A percentile compares a stretch with the other conserved stretches of the same genome.
Conservation (phyloP, 2,113 vertebrate genomes). For the Barbus barbus region DNA sequence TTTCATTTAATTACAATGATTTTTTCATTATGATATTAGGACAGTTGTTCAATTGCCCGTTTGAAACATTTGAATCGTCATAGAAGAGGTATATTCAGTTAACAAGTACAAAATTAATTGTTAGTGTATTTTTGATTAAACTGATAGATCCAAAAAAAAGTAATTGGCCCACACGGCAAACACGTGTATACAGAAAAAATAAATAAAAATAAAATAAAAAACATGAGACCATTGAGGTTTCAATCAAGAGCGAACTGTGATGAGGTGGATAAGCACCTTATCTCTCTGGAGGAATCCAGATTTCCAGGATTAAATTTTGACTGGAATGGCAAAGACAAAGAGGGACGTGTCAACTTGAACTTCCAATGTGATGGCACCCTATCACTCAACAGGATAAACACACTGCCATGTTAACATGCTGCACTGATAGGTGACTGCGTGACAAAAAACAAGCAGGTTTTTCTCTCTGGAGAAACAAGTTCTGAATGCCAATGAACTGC, state of each 20-base stretch:
- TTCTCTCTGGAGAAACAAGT: not conserved
- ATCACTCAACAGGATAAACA: conserved; percentile 42
- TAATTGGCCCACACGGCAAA: conserved; percentile 5
- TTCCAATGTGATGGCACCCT: conserved; percentile 14
- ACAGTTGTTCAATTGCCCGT: not conserved
- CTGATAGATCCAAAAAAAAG: not conserved
- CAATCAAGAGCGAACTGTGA: conserved; percentile 42
- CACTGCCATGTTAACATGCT: conserved; percentile 32
- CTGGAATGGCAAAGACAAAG: conserved; percentile 43
- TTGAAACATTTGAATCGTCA: not conserved
- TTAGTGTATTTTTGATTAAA: not conserved
- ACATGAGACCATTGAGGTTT: conserved; percentile 41
- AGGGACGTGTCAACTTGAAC: conserved; percentile 18
- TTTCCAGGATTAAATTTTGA: conserved; percentile 42
- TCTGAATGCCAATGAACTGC: conserved; percentile 31
- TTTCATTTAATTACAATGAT: not conserved
- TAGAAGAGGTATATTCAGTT: not conserved
- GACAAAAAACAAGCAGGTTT: conserved; percentile 29
- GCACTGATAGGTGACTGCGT: conserved; percentile 29
- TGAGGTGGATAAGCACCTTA: conserved; percentile 54
- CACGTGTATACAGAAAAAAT: not conserved
- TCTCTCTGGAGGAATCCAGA: conserved; percentile 35
- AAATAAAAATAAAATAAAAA: not conserved
- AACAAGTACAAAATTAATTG: not conserved
- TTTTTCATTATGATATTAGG: not conserved